Conservation (phyloP, 2,888 invertebrate genomes). For the Malthinus flaveolus region DNA sequence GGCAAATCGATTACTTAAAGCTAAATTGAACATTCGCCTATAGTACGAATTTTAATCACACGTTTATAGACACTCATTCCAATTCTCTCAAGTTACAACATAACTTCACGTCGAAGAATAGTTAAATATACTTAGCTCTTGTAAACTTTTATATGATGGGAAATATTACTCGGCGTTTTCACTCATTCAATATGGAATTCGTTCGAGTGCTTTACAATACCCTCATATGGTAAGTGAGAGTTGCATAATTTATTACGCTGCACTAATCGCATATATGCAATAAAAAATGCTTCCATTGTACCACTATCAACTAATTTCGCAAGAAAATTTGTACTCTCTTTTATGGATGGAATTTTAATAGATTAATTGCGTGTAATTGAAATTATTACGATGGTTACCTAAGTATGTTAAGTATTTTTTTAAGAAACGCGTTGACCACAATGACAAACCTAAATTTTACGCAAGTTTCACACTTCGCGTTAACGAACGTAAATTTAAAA, state of each 20-base stretch:
- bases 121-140: neutral
- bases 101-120: neutral
- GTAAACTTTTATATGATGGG: constrained; percentile 4
- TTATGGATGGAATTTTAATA: too few species aligned
- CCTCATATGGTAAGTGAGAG: neutral
- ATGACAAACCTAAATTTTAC: too few species aligned
- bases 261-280: neutral
- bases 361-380: too few species aligned
- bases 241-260: neutral
- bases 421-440: too few species aligned
- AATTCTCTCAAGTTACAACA: neutral
- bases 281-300: too few species aligned
- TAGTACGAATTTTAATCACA: neutral
- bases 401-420: too few species aligned
- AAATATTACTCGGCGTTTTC: constrained; percentile 2
- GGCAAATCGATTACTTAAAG: neutral
- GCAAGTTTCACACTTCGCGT: too few species aligned
- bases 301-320: too few species aligned
- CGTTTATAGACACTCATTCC: neutral
- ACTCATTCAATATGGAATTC: neutral
- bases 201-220: neutral
- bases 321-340: too few species aligned
- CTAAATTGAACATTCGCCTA: neutral
- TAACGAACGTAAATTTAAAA: too few species aligned
- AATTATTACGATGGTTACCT: too few species aligned